Evolutionary conservation across 2,797 vertebrate genomes (phyloP), one percentile per base, ranked within the genome.

Genomic region (Rhadinocentrus ornatus): DNA sequence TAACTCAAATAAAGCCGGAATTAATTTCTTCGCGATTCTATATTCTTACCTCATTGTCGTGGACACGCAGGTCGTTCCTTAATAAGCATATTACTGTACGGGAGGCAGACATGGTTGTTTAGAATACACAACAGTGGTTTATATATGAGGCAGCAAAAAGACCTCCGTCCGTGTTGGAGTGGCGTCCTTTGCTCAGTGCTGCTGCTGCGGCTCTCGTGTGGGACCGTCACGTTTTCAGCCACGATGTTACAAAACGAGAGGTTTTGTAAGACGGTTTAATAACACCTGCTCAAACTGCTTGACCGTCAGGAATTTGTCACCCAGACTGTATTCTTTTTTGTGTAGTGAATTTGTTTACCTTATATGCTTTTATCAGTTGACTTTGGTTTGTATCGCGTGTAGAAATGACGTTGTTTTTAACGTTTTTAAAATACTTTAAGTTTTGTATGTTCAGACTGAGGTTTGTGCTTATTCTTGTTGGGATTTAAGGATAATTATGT

Each of bases 31-130:
- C 12, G 12, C 16, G 26, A 20, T 44, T 41, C 24, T 24, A 16
- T 22, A 31, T 16, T 54, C 78, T 79, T 86, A 95, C 95, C 94
- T 95, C 93, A 20, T 94, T 93, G 70, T 95, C 94, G 78, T 93
- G 93, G 16, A 94, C 77, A 4, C 94, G 92, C 65, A 94, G 37
- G 84, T 95, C 93, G 29, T 95, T 95, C 71, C 93, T 90, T 6
- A 95, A 75, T 32, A 95, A 82, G 82, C 88, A 95, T 41, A 95
- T 91, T 0, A 94, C 10, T 0, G 88, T 92, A 0, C 93, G 87
- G 6, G 83, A 73, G 5, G 83, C 5, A 1, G 89, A 89, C 93
- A 94, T 93, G 0, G 1, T 65, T 20, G 26, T 50, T 20, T 48
- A 0, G 22, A 29, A 20, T 35, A 3, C 2, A 8, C 12, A 3